phyloP scores from a whole-genome alignment of 1,140 invertebrate species.

The Cotesia chilonis region DNA sequence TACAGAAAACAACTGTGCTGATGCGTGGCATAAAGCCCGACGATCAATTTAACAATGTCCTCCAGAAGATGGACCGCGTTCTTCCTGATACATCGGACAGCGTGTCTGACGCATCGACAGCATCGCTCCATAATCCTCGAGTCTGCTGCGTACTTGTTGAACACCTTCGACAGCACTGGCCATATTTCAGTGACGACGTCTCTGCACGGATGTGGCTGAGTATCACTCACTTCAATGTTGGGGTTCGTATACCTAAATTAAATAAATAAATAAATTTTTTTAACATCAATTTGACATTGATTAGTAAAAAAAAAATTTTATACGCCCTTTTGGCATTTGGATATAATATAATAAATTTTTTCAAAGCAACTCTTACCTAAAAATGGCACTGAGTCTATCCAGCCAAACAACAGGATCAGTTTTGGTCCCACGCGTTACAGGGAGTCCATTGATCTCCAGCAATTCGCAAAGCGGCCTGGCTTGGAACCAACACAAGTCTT shows the following conservation, averaged over 20 bases:
- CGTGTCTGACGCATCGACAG: conserved; percentile 90
- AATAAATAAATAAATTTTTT: too few relatives aligned
- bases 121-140: conserved; percentile 88
- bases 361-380: conserved; percentile 69
- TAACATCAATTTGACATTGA: too few relatives aligned
- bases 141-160: conserved; percentile 81
- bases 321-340: too few relatives aligned
- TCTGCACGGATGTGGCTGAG: conserved; percentile 81
- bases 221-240: conserved; percentile 65
- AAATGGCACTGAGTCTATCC: conserved; percentile 89
- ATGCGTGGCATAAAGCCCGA: conserved; percentile 81
- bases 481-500: conserved; percentile 82
- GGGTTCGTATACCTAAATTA: conserved; percentile 77
- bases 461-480: conserved; percentile 73
- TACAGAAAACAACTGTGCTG: conserved; percentile 96
- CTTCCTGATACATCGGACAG: conserved; percentile 84
- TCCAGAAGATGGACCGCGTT: conserved; percentile 81
- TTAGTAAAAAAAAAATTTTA: too few relatives aligned
- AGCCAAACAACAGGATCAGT: conserved; percentile 92
- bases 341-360: too few relatives aligned
- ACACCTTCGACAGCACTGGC: conserved; percentile 85
- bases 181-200: conserved; percentile 82
- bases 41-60: conserved; percentile 86
- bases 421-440: conserved; percentile 62
- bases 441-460: conserved; percentile 62